A percentile compares a stretch with the other conserved stretches of the same genome.
These are phyloP conservation scores for Rosalia funebris DNA, from an alignment of 2,888 invertebrate species.

Conservation along the genomic window DNA sequence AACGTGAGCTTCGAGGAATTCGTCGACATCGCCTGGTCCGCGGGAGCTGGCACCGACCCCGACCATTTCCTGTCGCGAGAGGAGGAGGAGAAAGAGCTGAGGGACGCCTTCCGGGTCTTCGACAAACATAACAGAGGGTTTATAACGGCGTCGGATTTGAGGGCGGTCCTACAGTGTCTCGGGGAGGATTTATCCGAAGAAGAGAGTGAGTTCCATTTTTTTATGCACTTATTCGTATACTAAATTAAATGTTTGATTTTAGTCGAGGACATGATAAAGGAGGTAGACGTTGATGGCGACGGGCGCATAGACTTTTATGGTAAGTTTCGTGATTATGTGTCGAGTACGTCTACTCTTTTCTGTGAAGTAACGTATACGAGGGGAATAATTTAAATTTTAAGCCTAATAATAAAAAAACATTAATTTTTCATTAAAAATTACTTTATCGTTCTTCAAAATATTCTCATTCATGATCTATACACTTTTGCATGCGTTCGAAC, in stretches of 20 bases:
- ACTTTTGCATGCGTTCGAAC: no score
- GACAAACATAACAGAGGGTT: conserved; percentile 94
- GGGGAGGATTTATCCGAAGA: conserved; percentile 91
- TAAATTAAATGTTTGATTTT: conserved; percentile 56
- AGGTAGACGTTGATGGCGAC: conserved; percentile 94
- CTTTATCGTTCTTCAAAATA: no score
- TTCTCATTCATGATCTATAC: no score
- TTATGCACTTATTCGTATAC: no score
- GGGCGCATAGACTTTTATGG: conserved; percentile 94
- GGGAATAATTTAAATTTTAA: no score
- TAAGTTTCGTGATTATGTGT: no score
- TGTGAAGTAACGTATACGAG: no score
- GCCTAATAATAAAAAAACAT: no score
- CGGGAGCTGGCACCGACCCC: conserved; percentile 57
- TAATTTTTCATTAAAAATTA: no score
- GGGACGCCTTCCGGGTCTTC: conserved; percentile 89
- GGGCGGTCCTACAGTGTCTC: conserved; percentile 87
- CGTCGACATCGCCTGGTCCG: conserved; percentile 74
- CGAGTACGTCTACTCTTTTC: no score
- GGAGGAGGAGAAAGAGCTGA: conserved; percentile 83
- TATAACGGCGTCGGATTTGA: conserved; percentile 87
- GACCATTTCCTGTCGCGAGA: conserved; percentile 74
- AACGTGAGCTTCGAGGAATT: conserved; percentile 91
- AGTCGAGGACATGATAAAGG: conserved; percentile 97
- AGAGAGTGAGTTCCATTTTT: conserved; percentile 75